Evolutionary conservation across 2,888 invertebrate species (phyloP), one percentile per base, ranked within the genome.

Genomic region (Dioctria linearis): DNA sequence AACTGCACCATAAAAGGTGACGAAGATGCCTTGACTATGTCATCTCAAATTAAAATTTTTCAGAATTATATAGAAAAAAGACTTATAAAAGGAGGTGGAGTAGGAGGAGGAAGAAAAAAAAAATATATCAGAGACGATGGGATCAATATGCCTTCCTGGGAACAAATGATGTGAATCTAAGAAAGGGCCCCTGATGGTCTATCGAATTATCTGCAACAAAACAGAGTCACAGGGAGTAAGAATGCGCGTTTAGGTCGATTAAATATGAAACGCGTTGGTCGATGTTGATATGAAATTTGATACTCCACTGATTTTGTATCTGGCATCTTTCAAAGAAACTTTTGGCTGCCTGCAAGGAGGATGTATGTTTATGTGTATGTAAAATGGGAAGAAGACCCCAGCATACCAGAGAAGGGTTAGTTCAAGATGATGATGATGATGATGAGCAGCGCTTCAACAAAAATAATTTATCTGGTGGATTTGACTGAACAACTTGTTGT

Each of bases 401-500:
- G 25, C 25, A 25, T 25, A 25, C 25, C 25, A 25, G 25, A 25
- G 25, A 25, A 25, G 25, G 25, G 25, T 25, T 25, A 25, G 25
- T 25, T 25, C 25, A 25, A 0, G 25, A 25, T 25, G 25, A 25
- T 25, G 25, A 25, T 25, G 25, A 25, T 25, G 25, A 25, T 25
- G 49, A 65, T 39, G 54, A 66, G 40, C 54, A 51, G 66, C 66
- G 46, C 79, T 67, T 79, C 65, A 67, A 71, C 78, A 66, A 80
- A 79, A 82, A 82, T 80, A 79, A 80, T 82, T 82, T 82, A 82
- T 82, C 75, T 25, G 66, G 13, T 57, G 78, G 78, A 79, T 82
- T 82, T 79, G 79, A 79, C 73, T 80, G 67, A 82, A 82, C 81
- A 82, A 81, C 80, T 81, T 82, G 82, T 82, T 82, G 82, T 82